phyloP scores from a whole-genome alignment of 2,888 invertebrate genomes.

The Trichopria drosophilae region DNA sequence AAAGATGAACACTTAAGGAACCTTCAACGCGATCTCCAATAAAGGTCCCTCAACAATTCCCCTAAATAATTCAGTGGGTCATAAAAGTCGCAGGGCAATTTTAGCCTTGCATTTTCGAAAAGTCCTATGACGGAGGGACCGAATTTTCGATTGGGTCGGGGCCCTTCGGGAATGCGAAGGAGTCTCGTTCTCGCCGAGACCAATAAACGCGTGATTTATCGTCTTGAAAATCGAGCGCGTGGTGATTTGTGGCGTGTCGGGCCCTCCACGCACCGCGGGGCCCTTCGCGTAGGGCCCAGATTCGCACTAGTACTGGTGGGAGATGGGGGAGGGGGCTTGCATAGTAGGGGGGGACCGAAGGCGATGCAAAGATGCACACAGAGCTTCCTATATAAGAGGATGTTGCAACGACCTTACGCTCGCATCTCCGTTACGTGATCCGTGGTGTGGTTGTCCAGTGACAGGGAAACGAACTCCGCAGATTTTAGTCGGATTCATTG shows the following conservation, averaged over 20 bases:
- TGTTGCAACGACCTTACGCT: constrained; percentile 42
- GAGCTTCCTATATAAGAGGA: constrained; percentile 53
- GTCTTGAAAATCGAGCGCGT: constrained; percentile 51
- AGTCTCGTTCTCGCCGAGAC: constrained; percentile 37
- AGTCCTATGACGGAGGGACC: no score
- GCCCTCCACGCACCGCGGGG: no score
- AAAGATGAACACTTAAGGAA: no score
- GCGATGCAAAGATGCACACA: constrained; percentile 32
- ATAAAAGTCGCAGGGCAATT: no score
- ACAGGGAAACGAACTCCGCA: constrained; percentile 16
- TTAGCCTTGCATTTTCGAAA: no score
- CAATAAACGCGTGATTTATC: constrained; percentile 57
- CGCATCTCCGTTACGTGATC: constrained; percentile 42
- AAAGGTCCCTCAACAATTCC: no score
- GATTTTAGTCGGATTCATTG: no score
- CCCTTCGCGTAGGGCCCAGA: constrained; percentile 22
- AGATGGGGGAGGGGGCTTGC: no score
- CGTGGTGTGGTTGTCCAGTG: constrained; percentile 34
- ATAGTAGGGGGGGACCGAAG: constrained; percentile 30
- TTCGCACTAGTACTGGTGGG: no score
- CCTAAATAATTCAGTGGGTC: no score
- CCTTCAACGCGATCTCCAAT: no score
- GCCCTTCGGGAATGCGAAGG: constrained; percentile 5
- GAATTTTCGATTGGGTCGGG: no score
- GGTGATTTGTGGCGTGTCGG: constrained; percentile 55